Evolutionary conservation across 2,113 vertebrate species (phyloP).

Genomic region (Epinephelus lanceolatus): DNA sequence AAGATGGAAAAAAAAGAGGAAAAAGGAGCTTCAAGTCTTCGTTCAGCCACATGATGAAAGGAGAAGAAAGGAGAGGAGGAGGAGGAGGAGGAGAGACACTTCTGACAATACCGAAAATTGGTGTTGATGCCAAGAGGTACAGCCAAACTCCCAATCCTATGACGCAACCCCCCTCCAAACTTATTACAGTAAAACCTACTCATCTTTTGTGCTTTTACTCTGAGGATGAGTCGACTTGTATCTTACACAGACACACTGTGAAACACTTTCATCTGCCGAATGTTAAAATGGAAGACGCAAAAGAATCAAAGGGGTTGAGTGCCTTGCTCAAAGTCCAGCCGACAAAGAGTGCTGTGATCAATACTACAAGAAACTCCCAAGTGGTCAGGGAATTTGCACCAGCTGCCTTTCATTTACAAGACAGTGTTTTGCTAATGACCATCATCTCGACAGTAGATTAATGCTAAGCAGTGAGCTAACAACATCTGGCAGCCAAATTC

Average conservation of each 20-base stretch:
- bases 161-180: conserved; percentile 42
- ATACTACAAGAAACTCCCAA: background rate
- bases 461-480: background rate
- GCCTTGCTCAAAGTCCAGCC: background rate
- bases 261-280: background rate
- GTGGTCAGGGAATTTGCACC: background rate
- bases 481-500: background rate
- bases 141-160: conserved; percentile 27
- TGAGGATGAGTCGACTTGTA: conserved; percentile 14
- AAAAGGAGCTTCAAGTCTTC: conserved; percentile 5
- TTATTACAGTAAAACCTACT: conserved; percentile 37
- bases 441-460: background rate
- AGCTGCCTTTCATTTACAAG: background rate
- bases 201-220: conserved; percentile 9
- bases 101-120: conserved; percentile 58
- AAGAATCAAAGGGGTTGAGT: background rate
- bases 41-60: conserved; percentile 65
- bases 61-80: conserved; percentile 42
- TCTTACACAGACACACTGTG: background rate
- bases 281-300: background rate
- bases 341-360: background rate
- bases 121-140: conserved; percentile 41
- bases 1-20: conserved; percentile 2
- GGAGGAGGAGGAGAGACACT: conserved; percentile 38
- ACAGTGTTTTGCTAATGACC: background rate